Conservation (phyloP, 53 echinoderm and acorn worm genomes). For the Holothuria scabra region DNA sequence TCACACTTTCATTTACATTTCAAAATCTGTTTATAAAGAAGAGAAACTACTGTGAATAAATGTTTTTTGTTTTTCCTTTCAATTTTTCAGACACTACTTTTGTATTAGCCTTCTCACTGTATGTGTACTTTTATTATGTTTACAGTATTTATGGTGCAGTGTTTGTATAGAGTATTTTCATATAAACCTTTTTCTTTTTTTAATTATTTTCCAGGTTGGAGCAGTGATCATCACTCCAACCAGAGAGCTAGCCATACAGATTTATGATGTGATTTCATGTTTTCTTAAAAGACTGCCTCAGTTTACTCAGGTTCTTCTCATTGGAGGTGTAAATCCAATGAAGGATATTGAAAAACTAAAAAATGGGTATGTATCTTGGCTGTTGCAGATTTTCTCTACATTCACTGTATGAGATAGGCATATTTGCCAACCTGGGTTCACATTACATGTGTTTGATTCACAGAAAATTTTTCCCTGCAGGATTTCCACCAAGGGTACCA, state of each 20-base stretch:
- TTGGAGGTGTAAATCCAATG: conserved; percentile 82
- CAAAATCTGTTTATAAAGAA: not conserved
- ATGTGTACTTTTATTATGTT: not conserved
- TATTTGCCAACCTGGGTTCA: too few relatives aligned
- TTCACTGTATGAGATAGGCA: too few relatives aligned
- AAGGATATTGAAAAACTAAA: conserved; percentile 75
- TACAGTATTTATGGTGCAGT: not conserved
- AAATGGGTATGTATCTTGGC: conserved; percentile 64
- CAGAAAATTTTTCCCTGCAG: too few relatives aligned
- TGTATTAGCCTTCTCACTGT: too few relatives aligned
- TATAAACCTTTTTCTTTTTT: not conserved
- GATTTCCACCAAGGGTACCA: too few relatives aligned
- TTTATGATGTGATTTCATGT: conserved; percentile 76
- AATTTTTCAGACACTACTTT: not conserved
- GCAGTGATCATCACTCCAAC: conserved; percentile 91
- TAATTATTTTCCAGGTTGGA: conserved; percentile 67
- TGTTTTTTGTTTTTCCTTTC: not conserved
- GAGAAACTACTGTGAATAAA: not conserved
- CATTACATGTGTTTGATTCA: too few relatives aligned
- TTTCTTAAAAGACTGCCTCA: conserved; percentile 73
- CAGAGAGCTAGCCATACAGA: conserved; percentile 83
- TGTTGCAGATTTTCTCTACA: too few relatives aligned
- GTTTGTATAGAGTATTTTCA: not conserved
- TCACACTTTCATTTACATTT: not conserved
- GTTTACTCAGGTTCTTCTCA: conserved; percentile 74